Conservation (phyloP, 2,113 vertebrate genomes). For the Alethe castanea region DNA sequence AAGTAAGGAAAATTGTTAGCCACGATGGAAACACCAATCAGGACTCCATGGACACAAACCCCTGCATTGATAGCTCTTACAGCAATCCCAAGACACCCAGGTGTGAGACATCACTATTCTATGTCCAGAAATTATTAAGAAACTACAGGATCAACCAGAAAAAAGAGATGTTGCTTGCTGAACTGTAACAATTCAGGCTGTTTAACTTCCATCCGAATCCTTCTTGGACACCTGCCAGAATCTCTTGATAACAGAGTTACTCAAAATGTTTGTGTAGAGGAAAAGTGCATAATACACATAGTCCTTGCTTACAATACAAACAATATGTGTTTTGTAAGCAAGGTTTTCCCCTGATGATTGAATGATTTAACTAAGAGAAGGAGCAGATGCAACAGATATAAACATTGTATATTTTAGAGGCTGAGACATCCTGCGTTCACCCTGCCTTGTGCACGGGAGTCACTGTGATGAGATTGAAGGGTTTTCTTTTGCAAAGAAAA, state of each 20-base stretch:
- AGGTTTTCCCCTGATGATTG: neutral
- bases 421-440: neutral
- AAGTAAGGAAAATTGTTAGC: neutral
- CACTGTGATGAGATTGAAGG: neutral
- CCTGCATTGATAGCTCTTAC: neutral
- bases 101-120: neutral
- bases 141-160: neutral
- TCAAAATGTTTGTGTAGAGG: neutral
- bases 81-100: neutral
- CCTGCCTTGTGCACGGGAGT: neutral
- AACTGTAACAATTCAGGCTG: neutral
- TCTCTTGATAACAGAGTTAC: neutral
- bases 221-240: neutral
- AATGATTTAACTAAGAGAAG: neutral
- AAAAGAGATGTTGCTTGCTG: neutral
- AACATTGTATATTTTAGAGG: neutral
- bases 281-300: neutral
- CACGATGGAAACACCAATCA: neutral
- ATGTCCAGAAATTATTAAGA: neutral
- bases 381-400: neutral
- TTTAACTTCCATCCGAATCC: neutral
- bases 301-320: neutral
- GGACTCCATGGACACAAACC: neutral
- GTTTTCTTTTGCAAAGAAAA: neutral
- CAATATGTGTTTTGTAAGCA: neutral